Percentiles rank a stretch among this genome's conserved stretches.
phyloP scores from a whole-genome alignment of 2,797 vertebrate genomes.

The Prunella strophiata region DNA sequence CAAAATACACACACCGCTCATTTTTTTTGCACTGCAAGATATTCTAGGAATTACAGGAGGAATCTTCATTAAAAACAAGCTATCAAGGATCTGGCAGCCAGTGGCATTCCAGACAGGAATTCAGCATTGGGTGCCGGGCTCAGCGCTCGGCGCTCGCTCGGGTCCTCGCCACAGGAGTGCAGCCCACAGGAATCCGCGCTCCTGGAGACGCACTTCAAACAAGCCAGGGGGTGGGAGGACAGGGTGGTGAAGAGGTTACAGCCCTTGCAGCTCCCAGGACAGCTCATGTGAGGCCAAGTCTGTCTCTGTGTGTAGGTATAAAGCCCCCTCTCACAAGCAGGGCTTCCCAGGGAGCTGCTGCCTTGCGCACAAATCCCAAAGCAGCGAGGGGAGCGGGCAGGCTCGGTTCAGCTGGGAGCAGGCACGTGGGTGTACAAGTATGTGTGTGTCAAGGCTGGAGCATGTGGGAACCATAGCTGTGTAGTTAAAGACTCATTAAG shows the following conservation, averaged over 20 bases:
- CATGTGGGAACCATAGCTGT: background rate
- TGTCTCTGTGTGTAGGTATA: background rate
- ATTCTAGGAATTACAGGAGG: constrained; percentile 66
- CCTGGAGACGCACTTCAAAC: background rate
- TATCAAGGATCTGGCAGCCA: constrained; percentile 54
- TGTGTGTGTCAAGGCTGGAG: constrained; percentile 28
- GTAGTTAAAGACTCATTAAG: constrained; percentile 33
- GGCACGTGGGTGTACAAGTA: background rate
- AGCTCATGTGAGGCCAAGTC: background rate
- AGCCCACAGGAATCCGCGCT: background rate
- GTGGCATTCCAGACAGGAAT: constrained; percentile 49
- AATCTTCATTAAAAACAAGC: constrained; percentile 69
- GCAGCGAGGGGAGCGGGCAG: background rate
- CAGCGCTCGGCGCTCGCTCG: accelerated
- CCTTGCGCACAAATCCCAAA: background rate
- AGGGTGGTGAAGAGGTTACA: background rate
- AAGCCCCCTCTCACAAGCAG: accelerated
- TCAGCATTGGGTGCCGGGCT: background rate
- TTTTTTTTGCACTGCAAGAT: constrained; percentile 41
- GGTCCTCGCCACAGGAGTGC: background rate
- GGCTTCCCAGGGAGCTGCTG: background rate
- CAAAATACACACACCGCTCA: constrained; percentile 52
- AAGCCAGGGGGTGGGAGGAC: background rate
- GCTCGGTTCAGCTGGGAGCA: background rate
- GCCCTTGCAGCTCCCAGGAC: background rate